Base-by-base conservation (phyloP, 2,888 invertebrate species). In the Halictus quadricinctus region DNA sequence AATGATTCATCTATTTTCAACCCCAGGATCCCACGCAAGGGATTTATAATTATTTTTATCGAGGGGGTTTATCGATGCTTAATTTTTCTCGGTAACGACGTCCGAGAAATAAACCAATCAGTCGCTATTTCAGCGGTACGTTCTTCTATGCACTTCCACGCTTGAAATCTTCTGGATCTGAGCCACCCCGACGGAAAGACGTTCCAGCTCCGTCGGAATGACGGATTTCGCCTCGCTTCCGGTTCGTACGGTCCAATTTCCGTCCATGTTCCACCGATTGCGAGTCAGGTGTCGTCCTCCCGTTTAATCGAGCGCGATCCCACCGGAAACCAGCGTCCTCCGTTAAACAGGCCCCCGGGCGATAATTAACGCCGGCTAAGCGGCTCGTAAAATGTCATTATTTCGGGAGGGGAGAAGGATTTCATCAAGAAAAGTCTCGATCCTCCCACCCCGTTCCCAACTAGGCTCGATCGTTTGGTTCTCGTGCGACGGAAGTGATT, bases 231-330 rank as follows among this genome's bases (percentile, higher is more conserved):
- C 60, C 13, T 13, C 25, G 25, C 60, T 60, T 60, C 60, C 60
- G 60, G 25, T 25, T 41, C 43, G 60, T 60, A 60, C 60, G 60
- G 60, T 60, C 60, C 60, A 60, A 60, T 60, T 60, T 60, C 60
- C 60, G 60, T 60, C n/a, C 60, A 6, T 13, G 60, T 60, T 60
- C 60, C 60, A 60, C 60, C 60, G 25, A 60, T 60, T n/a, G 60
- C 60, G 60, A 60, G 25, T 5, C 25, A 13, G 25, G 60, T n/a
- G 25, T 25, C 25, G 60, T 60, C 25, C 25, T 60, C 60, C 60
- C 60, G 60, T 60, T 60, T 60, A 60, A 60, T 60, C 60, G 60
- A 60, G 60, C 60, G 25, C 25, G 60, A 60, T 60, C 60, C 60
- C 25, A 25, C 13, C 25, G 60, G 60, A 60, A 60, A 60, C 60